Percentiles rank a stretch among this genome's conserved stretches.
Conservation (phyloP, 2,888 invertebrate genomes). For the Rhagonycha lutea region DNA sequence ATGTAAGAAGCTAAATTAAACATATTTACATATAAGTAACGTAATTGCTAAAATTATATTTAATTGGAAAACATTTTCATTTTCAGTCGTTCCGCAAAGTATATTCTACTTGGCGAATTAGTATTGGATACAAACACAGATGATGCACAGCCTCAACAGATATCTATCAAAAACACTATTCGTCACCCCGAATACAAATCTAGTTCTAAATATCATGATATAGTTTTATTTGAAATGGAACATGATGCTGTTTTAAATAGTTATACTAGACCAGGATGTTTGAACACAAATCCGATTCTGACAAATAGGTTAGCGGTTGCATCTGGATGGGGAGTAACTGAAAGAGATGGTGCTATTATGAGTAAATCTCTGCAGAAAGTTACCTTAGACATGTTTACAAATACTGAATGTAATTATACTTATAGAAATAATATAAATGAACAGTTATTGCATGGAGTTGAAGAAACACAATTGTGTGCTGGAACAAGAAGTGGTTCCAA, state of each 20-base stretch:
- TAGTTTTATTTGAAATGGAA: constrained; percentile 55
- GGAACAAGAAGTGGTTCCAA: constrained; percentile 47
- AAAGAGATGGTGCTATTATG: constrained; percentile 42
- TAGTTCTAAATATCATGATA: constrained; percentile 56
- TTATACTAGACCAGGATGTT: constrained; percentile 57
- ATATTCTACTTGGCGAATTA: constrained; percentile 55
- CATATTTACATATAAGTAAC: no score
- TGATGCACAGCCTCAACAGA: constrained; percentile 46
- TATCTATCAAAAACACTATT: constrained; percentile 43
- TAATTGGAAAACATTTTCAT: neutral
- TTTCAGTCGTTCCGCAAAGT: constrained; percentile 51
- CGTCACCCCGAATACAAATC: constrained; percentile 52
- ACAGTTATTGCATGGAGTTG: constrained; percentile 51
- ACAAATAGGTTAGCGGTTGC: constrained; percentile 48
- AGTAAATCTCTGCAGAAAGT: constrained; percentile 59
- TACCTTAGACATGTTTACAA: constrained; percentile 52
- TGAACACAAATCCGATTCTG: constrained; percentile 37
- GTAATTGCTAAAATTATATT: no score
- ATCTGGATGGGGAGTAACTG: constrained; percentile 69
- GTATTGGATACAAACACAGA: constrained; percentile 49
- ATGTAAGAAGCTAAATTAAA: no score
- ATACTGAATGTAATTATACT: constrained; percentile 30
- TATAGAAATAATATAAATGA: constrained; percentile 34
- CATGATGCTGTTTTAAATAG: constrained; percentile 47
- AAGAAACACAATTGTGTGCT: constrained; percentile 58